phyloP scores from a whole-genome alignment of 1,140 invertebrate genomes.

The Lepidostoma basale region DNA sequence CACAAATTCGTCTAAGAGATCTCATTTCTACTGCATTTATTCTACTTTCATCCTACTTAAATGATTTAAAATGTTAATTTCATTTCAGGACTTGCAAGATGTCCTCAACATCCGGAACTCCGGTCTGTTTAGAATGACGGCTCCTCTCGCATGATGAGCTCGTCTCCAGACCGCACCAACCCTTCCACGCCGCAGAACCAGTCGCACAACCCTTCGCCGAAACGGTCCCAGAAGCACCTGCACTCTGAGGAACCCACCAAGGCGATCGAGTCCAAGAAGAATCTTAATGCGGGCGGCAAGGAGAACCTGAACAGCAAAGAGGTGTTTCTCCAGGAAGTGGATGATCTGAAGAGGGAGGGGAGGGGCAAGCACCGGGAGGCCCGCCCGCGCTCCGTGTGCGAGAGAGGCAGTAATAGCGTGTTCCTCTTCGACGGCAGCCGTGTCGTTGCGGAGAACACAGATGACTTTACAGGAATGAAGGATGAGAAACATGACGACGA shows the following conservation, averaged over 20 bases:
- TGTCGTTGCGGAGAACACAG: background rate
- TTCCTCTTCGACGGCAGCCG: background rate
- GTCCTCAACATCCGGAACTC: no score
- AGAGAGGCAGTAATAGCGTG: background rate
- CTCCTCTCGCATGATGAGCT: background rate
- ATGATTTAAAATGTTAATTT: no score
- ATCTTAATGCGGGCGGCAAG: background rate
- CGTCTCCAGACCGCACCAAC: background rate
- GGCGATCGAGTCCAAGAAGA: background rate
- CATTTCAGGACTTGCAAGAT: no score
- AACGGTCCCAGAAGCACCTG: background rate
- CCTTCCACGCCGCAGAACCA: background rate
- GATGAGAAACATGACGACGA: background rate
- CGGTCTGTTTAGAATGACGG: no score
- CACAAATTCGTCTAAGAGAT: no score
- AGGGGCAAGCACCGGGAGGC: background rate
- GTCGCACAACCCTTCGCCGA: background rate
- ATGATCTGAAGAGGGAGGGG: background rate
- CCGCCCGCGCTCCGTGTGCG: background rate
- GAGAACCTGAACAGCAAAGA: background rate
- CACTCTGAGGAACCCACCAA: background rate
- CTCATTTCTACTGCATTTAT: no score
- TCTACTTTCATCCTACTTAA: no score
- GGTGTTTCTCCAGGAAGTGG: background rate
- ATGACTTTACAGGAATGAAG: background rate